Base-by-base conservation (phyloP, 1,140 invertebrate genomes). In the Drosophila ogumai region DNA sequence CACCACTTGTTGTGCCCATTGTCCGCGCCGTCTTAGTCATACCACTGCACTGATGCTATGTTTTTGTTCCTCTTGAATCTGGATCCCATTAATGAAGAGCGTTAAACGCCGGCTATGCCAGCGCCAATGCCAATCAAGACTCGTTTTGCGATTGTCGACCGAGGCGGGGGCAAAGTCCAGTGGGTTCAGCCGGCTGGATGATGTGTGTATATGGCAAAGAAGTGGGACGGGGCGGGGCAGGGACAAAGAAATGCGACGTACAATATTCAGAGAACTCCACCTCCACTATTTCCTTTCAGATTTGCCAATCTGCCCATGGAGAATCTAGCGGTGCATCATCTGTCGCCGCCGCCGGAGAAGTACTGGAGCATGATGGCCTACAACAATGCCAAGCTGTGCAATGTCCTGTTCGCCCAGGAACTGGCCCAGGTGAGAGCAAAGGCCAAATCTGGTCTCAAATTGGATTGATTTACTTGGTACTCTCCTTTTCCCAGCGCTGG, bases 331-430 rank as follows among this genome's bases (percentile, higher is more conserved):
- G 92, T 95, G 78, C 95, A 96, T 47, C 93, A 95, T 78, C 85
- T 94, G 41, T 95, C 93, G 50, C 94, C 93, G 57, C 92, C 92
- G 5, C 91, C 92, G 19, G 93, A 95, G 41, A 94, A 95, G 56
- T 98, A 96, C 92, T 96, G 95, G 93, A 94, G 95, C 47, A 96
- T 98, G 94, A 95, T 95, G 92, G 96, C 97, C 3, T 99, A 99
- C 88, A 98, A 98, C 88, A 95, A 98, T 93, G 96, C 96, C 0
- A 99, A 99, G 93, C 93, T 99, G 19, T 98, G 96, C 87, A 98
- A 98, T 93, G 94, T 99, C 38, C 93, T 99, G 13, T 97, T 98
- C 84, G 95, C 96, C 6, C 94, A 95, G 82, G 96, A 97, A 92
- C 91, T 98, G 13, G 95, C 97, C 64, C 72, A 90, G 63, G 91